Base-by-base conservation (phyloP, 1,140 invertebrate genomes). In the Drosophila littoralis region DNA sequence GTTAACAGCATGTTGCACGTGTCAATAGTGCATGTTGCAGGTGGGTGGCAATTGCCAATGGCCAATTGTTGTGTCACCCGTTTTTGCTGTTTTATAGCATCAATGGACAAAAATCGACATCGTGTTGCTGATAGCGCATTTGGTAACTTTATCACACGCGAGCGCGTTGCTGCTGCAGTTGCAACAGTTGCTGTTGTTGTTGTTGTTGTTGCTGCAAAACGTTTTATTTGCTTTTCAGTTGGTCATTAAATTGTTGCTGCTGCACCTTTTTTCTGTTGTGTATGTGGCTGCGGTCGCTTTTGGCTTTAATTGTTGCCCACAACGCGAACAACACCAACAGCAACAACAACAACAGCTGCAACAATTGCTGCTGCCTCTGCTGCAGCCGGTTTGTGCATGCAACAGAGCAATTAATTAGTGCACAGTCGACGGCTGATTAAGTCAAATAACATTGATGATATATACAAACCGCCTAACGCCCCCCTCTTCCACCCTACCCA, bases 1-100 rank as follows among this genome's bases (percentile, higher is more conserved):
- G 82, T 88, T 88, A 88, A 86, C 82, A 88, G 83, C 82, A 86
- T 88, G 82, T 88, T 86, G 83, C 82, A 83, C 76, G 83, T 88
- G 82, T 86, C 82, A 86, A 86, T 79, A 86, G 66, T 71, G 85
- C 57, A 77, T 78, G 82, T 75, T 86, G 81, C 81, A 85, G 81
- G 81, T 86, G 68, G 80, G 71, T 50, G 69, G 43, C 54, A 36
- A 58, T 72, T 66, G 61, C 70, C 55, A 43, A 59, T 67, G 63
- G 54, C 48, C 70, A 73, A 67, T 67, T 52, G 54, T 50, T 35
- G 32, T 32, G 22, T 28, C 22, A 28, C 22, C 22, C 22, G 22
- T 28, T 28, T 28, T 28, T 28, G 22, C 28, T 33, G 15, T 50
- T 58, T 46, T 61, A 54, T 33, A 54, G 63, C 70, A 82, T 76